phyloP scores from a whole-genome alignment of 2,888 invertebrate species.

The Tholera decimalis region DNA sequence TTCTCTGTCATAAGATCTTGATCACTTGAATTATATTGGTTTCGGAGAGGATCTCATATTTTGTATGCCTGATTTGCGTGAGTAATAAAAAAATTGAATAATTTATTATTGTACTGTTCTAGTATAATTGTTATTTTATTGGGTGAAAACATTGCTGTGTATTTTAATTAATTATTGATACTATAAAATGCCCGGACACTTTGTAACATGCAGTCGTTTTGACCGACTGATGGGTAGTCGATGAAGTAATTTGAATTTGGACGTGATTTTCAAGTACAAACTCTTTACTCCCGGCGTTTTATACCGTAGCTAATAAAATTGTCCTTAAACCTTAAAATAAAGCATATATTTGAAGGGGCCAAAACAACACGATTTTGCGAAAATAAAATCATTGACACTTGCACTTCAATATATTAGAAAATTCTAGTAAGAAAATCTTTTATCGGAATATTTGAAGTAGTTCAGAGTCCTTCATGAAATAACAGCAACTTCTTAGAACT shows the following conservation, averaged over 20 bases:
- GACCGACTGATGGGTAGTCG: slow-evolving; percentile 10
- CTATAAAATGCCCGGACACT: slow-evolving; percentile 41
- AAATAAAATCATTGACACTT: slow-evolving; percentile 35
- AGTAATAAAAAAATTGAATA: slow-evolving; percentile 34
- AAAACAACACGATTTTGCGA: slow-evolving; percentile 46
- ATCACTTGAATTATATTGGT: slow-evolving; percentile 49
- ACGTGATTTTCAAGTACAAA: slow-evolving; percentile 57
- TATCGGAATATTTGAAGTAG: slow-evolving; percentile 20
- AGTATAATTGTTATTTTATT: slow-evolving; percentile 51
- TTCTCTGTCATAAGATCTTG: slow-evolving; percentile 42
- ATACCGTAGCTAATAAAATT: slow-evolving; percentile 38
- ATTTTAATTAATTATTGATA: slow-evolving; percentile 21
- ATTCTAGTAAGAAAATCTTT: slow-evolving; percentile 21
- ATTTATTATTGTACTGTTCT: slow-evolving; percentile 56
- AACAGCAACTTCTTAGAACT: slow-evolving; percentile 63
- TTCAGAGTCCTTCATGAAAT: slow-evolving; percentile 68
- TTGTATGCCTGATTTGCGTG: slow-evolving; percentile 50
- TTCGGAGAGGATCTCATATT: slow-evolving; percentile 60
- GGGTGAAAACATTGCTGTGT: slow-evolving; percentile 39
- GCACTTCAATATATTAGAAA: slow-evolving; percentile 52
- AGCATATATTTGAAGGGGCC: slow-evolving; percentile 61
- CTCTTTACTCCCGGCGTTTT: slow-evolving; percentile 25
- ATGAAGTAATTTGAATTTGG: slow-evolving; percentile 46
- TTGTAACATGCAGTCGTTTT: slow-evolving; percentile 39
- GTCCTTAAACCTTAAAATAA: slow-evolving; percentile 19